phyloP scores from a whole-genome alignment of 2,113 vertebrate genomes.

The Hippocampus comes region DNA sequence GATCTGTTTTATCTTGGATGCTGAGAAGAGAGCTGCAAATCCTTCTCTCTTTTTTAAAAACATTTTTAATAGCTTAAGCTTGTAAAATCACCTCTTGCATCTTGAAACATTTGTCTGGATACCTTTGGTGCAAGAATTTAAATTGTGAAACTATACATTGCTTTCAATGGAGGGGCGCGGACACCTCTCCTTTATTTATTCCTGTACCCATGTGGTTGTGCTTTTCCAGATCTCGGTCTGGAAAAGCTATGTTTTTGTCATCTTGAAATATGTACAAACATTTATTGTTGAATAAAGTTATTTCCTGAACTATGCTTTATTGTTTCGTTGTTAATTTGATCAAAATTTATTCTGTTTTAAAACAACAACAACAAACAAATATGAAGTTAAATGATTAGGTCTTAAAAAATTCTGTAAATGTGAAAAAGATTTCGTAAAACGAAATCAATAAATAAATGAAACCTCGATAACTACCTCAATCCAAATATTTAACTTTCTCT shows the following conservation, averaged over 20 bases:
- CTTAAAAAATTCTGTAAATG: no score
- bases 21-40: background rate
- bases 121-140: background rate
- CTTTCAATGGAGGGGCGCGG: constrained; percentile 1
- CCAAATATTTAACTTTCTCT: no score
- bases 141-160: background rate
- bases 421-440: no score
- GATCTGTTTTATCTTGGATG: background rate
- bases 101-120: background rate
- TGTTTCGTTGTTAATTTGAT: no score
- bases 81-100: constrained; percentile 1
- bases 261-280: constrained; percentile 8
- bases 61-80: background rate
- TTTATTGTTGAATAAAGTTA: constrained; percentile 27
- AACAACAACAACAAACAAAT: no score
- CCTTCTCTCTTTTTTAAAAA: background rate
- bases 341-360: no score
- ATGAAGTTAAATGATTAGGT: no score
- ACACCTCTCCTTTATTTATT: constrained; percentile 40
- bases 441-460: no score
- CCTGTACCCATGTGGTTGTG: constrained; percentile 3
- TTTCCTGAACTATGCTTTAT: constrained; percentile 9
- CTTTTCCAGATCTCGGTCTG: background rate
- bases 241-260: constrained; percentile 3
- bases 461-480: no score